These are phyloP conservation scores for Colistium nudipinnis DNA, from an alignment of 2,113 vertebrate genomes.

Conservation along the genomic window DNA sequence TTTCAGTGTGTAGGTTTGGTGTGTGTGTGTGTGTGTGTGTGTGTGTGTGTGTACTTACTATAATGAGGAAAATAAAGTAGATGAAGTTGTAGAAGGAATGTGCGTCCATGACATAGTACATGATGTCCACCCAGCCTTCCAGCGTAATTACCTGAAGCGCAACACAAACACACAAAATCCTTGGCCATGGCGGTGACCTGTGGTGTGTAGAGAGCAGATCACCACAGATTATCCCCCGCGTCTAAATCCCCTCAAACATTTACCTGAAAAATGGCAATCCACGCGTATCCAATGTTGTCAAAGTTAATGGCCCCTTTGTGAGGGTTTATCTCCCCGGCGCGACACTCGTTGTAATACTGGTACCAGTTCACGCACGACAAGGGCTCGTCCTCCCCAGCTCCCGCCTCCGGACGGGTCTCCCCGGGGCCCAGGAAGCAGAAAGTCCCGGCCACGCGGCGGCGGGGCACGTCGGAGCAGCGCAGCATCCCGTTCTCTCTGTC, in stretches of 20 bases:
- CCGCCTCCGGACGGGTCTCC: conserved; percentile 66
- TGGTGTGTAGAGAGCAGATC: neutral
- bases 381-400: conserved; percentile 1
- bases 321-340: conserved; percentile 90
- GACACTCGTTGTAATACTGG: conserved; percentile 93
- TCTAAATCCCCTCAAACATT: neutral
- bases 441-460: conserved; percentile 83
- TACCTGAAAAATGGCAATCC: conserved; percentile 99
- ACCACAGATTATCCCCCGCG: neutral
- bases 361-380: conserved; percentile 94
- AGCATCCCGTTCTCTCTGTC: conserved; percentile 95
- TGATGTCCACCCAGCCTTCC: conserved; percentile 80
- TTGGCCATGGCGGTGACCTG: neutral
- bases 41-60: conserved; percentile 64
- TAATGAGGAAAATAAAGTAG: conserved; percentile 81
- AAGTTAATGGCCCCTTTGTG: conserved; percentile 98
- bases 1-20: neutral
- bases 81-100: conserved; percentile 83
- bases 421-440: conserved; percentile 85
- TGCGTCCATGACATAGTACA: conserved; percentile 82
- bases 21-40: neutral
- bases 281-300: conserved; percentile 97
- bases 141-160: conserved; percentile 75
- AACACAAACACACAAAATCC: conserved; percentile 1
- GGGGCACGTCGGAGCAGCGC: conserved; percentile 89